Evolutionary conservation across 2,113 vertebrate species (phyloP).

Genomic region (Verasper variegatus): DNA sequence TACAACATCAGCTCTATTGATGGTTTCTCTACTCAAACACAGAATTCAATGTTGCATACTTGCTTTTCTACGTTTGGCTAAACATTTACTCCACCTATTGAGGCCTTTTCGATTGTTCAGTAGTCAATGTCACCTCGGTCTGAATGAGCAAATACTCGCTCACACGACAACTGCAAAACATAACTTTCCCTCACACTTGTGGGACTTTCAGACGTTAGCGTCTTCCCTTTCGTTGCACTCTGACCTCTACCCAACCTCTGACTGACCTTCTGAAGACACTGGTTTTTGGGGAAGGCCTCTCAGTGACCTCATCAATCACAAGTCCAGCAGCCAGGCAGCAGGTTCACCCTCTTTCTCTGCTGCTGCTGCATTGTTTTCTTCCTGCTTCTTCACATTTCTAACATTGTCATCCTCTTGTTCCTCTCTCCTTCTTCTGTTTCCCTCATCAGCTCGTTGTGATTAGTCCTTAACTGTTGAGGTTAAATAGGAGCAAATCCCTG

Average conservation of each 20-base stretch:
- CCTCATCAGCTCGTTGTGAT: not conserved
- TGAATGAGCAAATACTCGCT: not conserved
- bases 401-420: not conserved
- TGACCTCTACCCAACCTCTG: slow-evolving; percentile 77
- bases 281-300: slow-evolving; percentile 74
- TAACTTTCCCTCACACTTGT: not conserved
- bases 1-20: not conserved
- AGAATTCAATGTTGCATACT: not conserved
- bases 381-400: slow-evolving; percentile 31
- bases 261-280: slow-evolving; percentile 73
- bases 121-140: not conserved
- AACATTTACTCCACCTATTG: not conserved
- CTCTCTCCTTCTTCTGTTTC: not conserved
- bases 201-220: slow-evolving; percentile 7
- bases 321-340: slow-evolving; percentile 68
- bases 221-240: slow-evolving; percentile 70
- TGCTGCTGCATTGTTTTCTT: slow-evolving; percentile 56
- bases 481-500: not conserved
- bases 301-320: slow-evolving; percentile 83
- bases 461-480: not conserved
- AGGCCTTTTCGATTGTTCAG: not conserved
- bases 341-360: slow-evolving; percentile 65
- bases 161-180: not conserved
- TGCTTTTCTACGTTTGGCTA: not conserved
- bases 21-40: not conserved